These are phyloP conservation scores for Sternarchorhynchus goeldii DNA, from an alignment of 2,797 vertebrate genomes.

Conservation along the genomic window DNA sequence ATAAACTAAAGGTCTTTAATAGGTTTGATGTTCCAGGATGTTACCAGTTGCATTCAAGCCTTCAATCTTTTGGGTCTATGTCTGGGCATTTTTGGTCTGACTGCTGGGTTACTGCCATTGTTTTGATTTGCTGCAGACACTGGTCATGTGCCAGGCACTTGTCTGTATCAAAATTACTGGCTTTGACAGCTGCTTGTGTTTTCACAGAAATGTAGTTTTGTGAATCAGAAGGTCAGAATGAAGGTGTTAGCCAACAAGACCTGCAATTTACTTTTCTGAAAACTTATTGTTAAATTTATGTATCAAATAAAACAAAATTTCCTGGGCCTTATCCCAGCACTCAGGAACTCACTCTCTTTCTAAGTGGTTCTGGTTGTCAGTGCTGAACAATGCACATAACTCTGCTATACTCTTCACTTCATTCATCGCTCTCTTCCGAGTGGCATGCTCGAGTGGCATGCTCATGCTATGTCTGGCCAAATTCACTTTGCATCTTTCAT, in stretches of 20 bases:
- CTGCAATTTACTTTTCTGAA: constrained; percentile 23
- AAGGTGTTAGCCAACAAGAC: constrained; percentile 6
- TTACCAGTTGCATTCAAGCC: neutral
- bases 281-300: constrained; percentile 18
- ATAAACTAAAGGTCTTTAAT: neutral
- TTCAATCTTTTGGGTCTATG: neutral
- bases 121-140: constrained; percentile 4
- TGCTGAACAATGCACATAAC: constrained; percentile 59
- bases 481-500: constrained; percentile 63
- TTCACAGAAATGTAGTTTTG: neutral
- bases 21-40: neutral
- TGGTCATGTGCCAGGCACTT: neutral
- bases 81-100: neutral
- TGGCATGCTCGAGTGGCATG: constrained; percentile 63
- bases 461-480: constrained; percentile 68
- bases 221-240: neutral
- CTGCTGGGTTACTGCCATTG: constrained; percentile 1
- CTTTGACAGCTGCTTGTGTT: constrained; percentile 22
- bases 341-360: constrained; percentile 59
- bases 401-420: constrained; percentile 58
- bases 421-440: constrained; percentile 57
- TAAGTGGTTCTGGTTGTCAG: constrained; percentile 56
- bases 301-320: constrained; percentile 36
- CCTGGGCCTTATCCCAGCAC: constrained; percentile 53
- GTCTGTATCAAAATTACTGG: neutral